Conservation (phyloP, 2,888 invertebrate species). For the Peribatodes rhomboidaria region DNA sequence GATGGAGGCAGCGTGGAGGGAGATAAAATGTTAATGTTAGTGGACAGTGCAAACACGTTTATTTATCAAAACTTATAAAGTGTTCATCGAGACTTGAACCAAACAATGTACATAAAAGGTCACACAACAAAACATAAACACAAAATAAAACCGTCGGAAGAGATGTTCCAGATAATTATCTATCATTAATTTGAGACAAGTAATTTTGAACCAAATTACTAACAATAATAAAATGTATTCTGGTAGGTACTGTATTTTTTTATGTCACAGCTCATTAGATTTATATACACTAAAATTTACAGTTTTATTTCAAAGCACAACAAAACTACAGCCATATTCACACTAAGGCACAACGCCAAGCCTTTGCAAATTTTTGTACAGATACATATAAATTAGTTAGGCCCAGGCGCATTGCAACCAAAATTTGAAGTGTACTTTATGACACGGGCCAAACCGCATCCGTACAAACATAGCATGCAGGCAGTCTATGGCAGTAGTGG, state of each 20-base stretch:
- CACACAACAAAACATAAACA: slow-evolving; percentile 39
- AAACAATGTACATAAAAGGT: slow-evolving; percentile 40
- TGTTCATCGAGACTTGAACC: background rate
- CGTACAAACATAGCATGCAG: slow-evolving; percentile 84
- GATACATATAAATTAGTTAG: slow-evolving; percentile 72
- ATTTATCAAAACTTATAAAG: slow-evolving; percentile 42
- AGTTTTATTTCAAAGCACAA: slow-evolving; percentile 45
- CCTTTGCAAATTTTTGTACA: slow-evolving; percentile 50
- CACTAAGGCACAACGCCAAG: slow-evolving; percentile 67
- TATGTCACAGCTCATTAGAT: slow-evolving; percentile 16
- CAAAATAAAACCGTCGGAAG: slow-evolving; percentile 69
- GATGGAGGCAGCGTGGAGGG: slow-evolving; percentile 84
- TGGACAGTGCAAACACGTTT: slow-evolving; percentile 60
- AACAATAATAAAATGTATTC: no score
- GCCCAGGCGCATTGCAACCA: slow-evolving; percentile 54
- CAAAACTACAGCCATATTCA: slow-evolving; percentile 59
- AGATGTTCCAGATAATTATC: slow-evolving; percentile 75
- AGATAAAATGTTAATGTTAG: slow-evolving; percentile 67
- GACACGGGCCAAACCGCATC: slow-evolving; percentile 67
- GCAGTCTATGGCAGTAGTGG: slow-evolving; percentile 67
- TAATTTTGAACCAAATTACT: background rate
- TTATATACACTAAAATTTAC: slow-evolving; percentile 42
- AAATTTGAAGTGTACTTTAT: slow-evolving; percentile 25
- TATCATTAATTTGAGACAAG: background rate
- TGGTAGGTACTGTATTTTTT: no score